A percentile compares a stretch with the other conserved stretches of the same genome.
phyloP scores from a whole-genome alignment of 37 sponge, comb jelly and placozoan species.

The Diacarnus erythraeanus region DNA sequence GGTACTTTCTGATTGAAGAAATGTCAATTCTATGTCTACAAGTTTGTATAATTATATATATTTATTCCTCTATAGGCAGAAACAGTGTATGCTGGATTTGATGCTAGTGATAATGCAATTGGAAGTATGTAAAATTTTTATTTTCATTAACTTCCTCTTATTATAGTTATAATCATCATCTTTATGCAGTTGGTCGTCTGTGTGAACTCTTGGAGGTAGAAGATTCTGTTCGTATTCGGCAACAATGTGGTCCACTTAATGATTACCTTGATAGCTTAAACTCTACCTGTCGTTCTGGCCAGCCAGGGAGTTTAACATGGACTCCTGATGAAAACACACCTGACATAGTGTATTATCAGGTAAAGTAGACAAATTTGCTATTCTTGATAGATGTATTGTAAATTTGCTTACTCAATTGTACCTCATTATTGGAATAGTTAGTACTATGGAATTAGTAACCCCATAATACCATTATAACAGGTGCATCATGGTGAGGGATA shows the following conservation, averaged over 20 bases:
- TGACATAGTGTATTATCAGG: conserved; percentile 64
- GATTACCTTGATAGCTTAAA: conserved; percentile 19
- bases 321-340: conserved; percentile 63
- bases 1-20: no score
- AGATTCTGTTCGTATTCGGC: background rate
- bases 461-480: no score
- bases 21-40: no score
- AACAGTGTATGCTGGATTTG: conserved; percentile 50
- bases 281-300: background rate
- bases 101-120: conserved; percentile 6
- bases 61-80: background rate
- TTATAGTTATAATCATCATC: background rate
- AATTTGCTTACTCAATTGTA: no score
- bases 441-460: no score
- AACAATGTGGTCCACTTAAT: conserved; percentile 7
- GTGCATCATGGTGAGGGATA: no score
- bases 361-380: no score
- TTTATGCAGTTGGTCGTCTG: conserved; percentile 11
- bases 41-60: no score
- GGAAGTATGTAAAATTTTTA: conserved; percentile 19
- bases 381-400: no score
- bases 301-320: conserved; percentile 48
- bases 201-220: conserved; percentile 11
- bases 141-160: no score
- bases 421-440: no score